Conservation (phyloP, 2,888 invertebrate genomes). For the Nephrotoma guestfalica region DNA sequence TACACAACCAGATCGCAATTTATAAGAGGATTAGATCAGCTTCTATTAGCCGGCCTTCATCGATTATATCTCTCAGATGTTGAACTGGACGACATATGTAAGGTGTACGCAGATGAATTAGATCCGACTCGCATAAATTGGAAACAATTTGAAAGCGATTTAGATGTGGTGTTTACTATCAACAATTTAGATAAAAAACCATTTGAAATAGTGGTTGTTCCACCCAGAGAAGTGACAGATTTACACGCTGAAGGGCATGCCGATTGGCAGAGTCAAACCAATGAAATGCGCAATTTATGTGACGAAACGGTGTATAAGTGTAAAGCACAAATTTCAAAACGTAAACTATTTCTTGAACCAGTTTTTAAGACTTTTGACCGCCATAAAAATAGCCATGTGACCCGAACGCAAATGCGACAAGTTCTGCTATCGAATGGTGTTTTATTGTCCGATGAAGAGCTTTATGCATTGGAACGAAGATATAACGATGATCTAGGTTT, state of each 20-base stretch:
- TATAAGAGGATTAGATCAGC: slow-evolving; percentile 48
- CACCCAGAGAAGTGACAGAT: slow-evolving; percentile 37
- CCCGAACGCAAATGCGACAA: slow-evolving; percentile 52
- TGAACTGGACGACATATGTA: slow-evolving; percentile 47
- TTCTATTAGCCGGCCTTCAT: slow-evolving; percentile 45
- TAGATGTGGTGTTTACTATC: slow-evolving; percentile 54
- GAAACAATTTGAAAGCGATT: slow-evolving; percentile 62
- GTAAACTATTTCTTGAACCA: slow-evolving; percentile 48
- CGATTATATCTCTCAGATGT: slow-evolving; percentile 40
- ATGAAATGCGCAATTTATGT: slow-evolving; percentile 35
- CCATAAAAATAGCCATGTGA: slow-evolving; percentile 55
- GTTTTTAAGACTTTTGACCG: slow-evolving; percentile 59
- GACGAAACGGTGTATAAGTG: slow-evolving; percentile 48
- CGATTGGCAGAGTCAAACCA: slow-evolving; percentile 32
- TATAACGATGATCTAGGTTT: slow-evolving; percentile 64
- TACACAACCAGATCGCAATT: slow-evolving; percentile 56
- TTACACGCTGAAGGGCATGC: slow-evolving; percentile 34
- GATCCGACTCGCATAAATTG: slow-evolving; percentile 54
- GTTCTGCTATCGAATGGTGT: slow-evolving; percentile 52
- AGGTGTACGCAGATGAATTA: slow-evolving; percentile 56
- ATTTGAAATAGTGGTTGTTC: slow-evolving; percentile 37
- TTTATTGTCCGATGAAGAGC: slow-evolving; percentile 46
- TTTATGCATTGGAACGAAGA: slow-evolving; percentile 50
- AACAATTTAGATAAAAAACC: slow-evolving; percentile 57
- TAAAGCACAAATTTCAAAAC: slow-evolving; percentile 42